Evolutionary conservation across 1,140 invertebrate genomes (phyloP), one percentile per base, ranked within the genome.

Genomic region (Leptinotarsa texana): DNA sequence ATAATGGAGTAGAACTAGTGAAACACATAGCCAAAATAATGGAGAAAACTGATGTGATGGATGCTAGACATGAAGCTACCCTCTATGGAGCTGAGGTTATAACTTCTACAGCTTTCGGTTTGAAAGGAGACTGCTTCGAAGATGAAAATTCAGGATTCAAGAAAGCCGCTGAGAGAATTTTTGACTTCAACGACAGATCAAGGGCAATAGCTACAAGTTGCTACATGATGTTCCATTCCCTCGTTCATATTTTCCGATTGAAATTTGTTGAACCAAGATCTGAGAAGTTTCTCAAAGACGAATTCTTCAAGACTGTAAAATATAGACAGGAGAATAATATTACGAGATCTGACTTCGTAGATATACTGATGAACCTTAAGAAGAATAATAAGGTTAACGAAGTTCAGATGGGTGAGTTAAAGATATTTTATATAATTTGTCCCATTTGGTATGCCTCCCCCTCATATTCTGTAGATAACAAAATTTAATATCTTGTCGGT

Each of bases 51-150:
- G 51, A 57, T 18, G 72, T 77, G 74, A 15, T 57, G n/a, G 81
- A 84, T 57, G 24, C 72, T 15, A 82, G 79, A 76, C 80, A 84
- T 69, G 27, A 81, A 3, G 77, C 77, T 68, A 62, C 77, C 13
- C 85, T 84, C 74, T 89, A 86, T 78, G 86, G 87, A 0, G 88
- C 87, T 2, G 87, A 89, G 77, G 85, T 87, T 5, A 87, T 89
- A 18, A 74, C 67, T 78, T 83, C 82, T 2, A 86, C 85, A 69
- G 86, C 83, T 18, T 88, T 89, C 77, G 87, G 87, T 1, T 71
- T 88, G 3, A 74, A 87, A 17, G 82, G 83, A 15, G 81, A 87
- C 70, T 80, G 82, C 3, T 84, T 88, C 69, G 74, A 85, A 63
- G 76, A 88, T 33, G 81, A 83, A 11, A 79, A 88, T 62, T 83